Conservation (phyloP, 2,888 invertebrate species). For the Yponomeuta sedellus region DNA sequence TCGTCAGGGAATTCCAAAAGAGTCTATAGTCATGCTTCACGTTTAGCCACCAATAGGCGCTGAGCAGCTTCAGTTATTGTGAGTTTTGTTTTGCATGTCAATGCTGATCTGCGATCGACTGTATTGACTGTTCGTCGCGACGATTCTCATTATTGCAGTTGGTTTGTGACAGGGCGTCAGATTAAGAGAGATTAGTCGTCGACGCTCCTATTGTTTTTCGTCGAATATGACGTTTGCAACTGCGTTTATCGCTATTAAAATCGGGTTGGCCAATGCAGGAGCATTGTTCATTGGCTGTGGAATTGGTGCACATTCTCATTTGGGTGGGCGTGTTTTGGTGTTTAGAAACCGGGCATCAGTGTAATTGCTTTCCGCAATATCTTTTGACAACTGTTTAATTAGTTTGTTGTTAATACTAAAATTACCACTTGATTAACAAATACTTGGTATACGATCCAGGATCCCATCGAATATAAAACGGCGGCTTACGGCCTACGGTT, state of each 20-base stretch:
- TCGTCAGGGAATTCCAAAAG: too few relatives aligned
- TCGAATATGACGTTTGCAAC: constrained; percentile 24
- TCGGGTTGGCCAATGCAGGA: constrained; percentile 29
- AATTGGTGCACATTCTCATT: constrained; percentile 12
- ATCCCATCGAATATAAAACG: too few relatives aligned
- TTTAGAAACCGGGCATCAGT: not conserved
- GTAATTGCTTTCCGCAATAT: not conserved
- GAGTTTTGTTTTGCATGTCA: too few relatives aligned
- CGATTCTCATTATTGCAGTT: not conserved
- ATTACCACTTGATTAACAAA: too few relatives aligned
- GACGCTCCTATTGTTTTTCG: constrained; percentile 43
- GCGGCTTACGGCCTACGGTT: too few relatives aligned
- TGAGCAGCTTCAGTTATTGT: too few relatives aligned
- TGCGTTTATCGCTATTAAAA: constrained; percentile 25
- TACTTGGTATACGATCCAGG: too few relatives aligned
- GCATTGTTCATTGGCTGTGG: constrained; percentile 25
- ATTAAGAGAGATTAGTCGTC: constrained; percentile 30
- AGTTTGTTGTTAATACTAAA: not conserved
- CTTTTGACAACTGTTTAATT: not conserved
- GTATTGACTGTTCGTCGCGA: too few relatives aligned
- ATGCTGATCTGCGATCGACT: too few relatives aligned
- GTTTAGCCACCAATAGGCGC: too few relatives aligned
- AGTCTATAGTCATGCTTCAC: too few relatives aligned
- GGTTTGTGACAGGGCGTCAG: constrained; percentile 9
- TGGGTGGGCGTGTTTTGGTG: not conserved